These are phyloP conservation scores for Brachionus koreanus DNA, from an alignment of 1,140 invertebrate genomes.

Conservation along the genomic window DNA sequence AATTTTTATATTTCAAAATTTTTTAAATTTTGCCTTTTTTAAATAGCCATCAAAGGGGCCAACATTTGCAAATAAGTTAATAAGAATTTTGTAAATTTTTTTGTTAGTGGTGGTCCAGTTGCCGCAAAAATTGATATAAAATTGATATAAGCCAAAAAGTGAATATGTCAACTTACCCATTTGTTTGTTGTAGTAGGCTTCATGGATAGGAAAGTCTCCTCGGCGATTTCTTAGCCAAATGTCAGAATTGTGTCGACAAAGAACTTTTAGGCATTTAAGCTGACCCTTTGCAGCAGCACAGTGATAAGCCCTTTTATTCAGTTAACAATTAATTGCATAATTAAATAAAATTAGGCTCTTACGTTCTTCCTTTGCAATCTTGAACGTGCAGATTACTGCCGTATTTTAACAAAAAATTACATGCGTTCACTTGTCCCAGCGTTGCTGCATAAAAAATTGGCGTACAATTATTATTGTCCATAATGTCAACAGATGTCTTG, in stretches of 20 bases:
- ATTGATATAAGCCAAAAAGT: too few relatives aligned
- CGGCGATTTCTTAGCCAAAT: slow-evolving; percentile 84
- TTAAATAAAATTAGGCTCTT: background rate
- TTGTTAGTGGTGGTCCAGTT: too few relatives aligned
- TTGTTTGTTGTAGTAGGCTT: slow-evolving; percentile 84
- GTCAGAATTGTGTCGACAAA: slow-evolving; percentile 73
- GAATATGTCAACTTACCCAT: slow-evolving; percentile 61
- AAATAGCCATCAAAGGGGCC: too few relatives aligned
- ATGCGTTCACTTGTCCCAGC: slow-evolving; percentile 86
- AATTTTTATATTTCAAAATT: too few relatives aligned
- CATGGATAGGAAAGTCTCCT: slow-evolving; percentile 85
- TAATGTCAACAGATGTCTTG: slow-evolving; percentile 62
- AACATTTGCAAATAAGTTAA: too few relatives aligned
- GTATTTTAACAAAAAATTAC: slow-evolving; percentile 76
- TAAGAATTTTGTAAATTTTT: too few relatives aligned
- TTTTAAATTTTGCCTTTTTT: too few relatives aligned
- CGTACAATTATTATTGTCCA: slow-evolving; percentile 75
- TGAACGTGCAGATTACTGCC: slow-evolving; percentile 63
- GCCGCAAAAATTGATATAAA: too few relatives aligned
- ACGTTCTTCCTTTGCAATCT: slow-evolving; percentile 36
- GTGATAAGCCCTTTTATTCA: slow-evolving; percentile 65
- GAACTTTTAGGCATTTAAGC: slow-evolving; percentile 72
- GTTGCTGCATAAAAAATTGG: slow-evolving; percentile 93
- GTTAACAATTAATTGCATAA: background rate
- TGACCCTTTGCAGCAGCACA: slow-evolving; percentile 94